Conservation (phyloP, 2,113 vertebrate species). For the Caranx ignobilis region DNA sequence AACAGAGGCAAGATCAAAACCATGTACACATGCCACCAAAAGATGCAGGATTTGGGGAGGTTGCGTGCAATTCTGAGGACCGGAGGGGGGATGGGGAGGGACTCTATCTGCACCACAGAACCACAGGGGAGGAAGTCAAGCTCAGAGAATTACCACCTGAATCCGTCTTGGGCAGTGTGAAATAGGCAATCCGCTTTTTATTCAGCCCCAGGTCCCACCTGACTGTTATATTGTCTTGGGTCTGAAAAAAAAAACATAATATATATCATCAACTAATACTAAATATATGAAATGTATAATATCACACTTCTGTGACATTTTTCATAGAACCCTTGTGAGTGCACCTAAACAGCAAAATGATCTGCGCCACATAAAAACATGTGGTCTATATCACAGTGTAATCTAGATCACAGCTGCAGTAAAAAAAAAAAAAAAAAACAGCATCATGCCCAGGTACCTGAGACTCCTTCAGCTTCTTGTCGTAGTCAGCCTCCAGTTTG, state of each 20-base stretch:
- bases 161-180: conserved; percentile 99
- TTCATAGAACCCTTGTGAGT: neutral
- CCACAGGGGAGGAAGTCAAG: conserved; percentile 59
- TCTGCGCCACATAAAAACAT: neutral
- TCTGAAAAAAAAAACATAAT: conserved; percentile 80
- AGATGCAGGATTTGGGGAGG: conserved; percentile 52
- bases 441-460: conserved; percentile 85
- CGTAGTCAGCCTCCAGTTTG: conserved; percentile 98
- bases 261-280: neutral
- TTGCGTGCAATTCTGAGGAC: conserved; percentile 51
- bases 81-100: conserved; percentile 23
- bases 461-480: conserved; percentile 99
- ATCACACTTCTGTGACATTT: neutral
- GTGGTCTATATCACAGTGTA: neutral
- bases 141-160: conserved; percentile 89
- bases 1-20: conserved; percentile 29
- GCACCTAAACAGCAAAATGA: neutral
- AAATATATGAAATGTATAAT: neutral
- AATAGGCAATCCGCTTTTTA: conserved; percentile 99
- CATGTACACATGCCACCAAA: conserved; percentile 63
- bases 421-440: neutral
- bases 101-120: conserved; percentile 64
- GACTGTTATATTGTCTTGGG: conserved; percentile 99
- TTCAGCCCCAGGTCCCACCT: conserved; percentile 99
- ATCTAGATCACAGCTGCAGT: neutral